Evolutionary conservation across 2,888 invertebrate genomes (phyloP).

Genomic region (Marronus borbonicus): DNA sequence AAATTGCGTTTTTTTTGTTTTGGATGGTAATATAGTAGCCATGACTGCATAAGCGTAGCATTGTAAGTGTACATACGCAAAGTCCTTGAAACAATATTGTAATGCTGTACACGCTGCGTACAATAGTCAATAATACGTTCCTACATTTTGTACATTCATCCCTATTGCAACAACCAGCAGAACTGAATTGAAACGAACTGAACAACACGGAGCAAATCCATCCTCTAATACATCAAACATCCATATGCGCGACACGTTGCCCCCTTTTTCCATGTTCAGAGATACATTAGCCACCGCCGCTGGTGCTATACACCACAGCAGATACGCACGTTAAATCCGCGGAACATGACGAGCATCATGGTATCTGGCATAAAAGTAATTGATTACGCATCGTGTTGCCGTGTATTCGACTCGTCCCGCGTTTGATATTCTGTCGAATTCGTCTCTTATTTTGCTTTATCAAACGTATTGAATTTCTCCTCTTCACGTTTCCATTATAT

Average conservation of each 20-base stretch:
- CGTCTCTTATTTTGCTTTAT: conserved; percentile 17
- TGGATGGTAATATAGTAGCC: too few relatives aligned
- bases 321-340: not conserved
- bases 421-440: conserved; percentile 11
- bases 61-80: too few relatives aligned
- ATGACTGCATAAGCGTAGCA: too few relatives aligned
- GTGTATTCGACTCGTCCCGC: not conserved
- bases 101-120: too few relatives aligned
- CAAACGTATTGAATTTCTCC: conserved; percentile 27
- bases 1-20: too few relatives aligned
- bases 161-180: too few relatives aligned
- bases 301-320: not conserved
- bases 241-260: not conserved
- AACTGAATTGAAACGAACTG: not conserved
- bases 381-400: not conserved
- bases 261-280: not conserved
- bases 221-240: conserved; percentile 1
- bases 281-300: not conserved
- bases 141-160: too few relatives aligned
- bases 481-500: not conserved
- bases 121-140: too few relatives aligned
- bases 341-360: not conserved
- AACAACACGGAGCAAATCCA: not conserved
- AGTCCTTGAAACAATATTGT: too few relatives aligned
- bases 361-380: conserved; percentile 14